Evolutionary conservation across 2,888 invertebrate species (phyloP).

Genomic region (Pemphredon lugubris): DNA sequence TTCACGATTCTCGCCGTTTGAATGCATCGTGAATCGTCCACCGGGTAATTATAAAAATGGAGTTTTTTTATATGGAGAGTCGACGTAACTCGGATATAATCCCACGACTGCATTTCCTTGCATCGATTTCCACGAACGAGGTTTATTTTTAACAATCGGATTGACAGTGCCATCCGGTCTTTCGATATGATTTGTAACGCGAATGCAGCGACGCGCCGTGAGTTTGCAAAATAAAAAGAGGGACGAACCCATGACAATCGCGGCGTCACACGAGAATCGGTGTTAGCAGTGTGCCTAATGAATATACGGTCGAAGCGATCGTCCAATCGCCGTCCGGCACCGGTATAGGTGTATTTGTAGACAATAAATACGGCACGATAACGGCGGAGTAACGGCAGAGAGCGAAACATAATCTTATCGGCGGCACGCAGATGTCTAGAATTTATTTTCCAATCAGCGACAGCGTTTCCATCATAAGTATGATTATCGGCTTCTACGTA

Average conservation of each 20-base stretch:
- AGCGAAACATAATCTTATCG: conserved; percentile 66
- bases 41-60: too few species aligned
- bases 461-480: conserved; percentile 52
- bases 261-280: conserved; percentile 4
- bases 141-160: conserved; percentile 27
- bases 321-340: conserved; percentile 23
- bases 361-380: conserved; percentile 67
- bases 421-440: conserved; percentile 63
- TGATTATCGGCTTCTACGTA: conserved; percentile 14
- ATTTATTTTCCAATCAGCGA: conserved; percentile 67
- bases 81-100: too few species aligned
- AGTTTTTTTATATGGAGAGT: too few species aligned
- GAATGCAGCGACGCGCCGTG: background rate
- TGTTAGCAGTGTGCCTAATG: conserved; percentile 1
- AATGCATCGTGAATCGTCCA: too few species aligned
- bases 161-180: conserved; percentile 4
- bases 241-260: background rate
- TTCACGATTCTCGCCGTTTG: too few species aligned
- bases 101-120: conserved; percentile 10
- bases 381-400: conserved; percentile 48
- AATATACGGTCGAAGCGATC: conserved; percentile 22
- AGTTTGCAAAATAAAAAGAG: background rate
- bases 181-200: conserved; percentile 13
- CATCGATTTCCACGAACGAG: conserved; percentile 14
- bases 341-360: conserved; percentile 47